Evolutionary conservation across 2,113 vertebrate genomes (phyloP), one percentile per base, ranked within the genome.

Genomic region (Brienomyrus longianalis): DNA sequence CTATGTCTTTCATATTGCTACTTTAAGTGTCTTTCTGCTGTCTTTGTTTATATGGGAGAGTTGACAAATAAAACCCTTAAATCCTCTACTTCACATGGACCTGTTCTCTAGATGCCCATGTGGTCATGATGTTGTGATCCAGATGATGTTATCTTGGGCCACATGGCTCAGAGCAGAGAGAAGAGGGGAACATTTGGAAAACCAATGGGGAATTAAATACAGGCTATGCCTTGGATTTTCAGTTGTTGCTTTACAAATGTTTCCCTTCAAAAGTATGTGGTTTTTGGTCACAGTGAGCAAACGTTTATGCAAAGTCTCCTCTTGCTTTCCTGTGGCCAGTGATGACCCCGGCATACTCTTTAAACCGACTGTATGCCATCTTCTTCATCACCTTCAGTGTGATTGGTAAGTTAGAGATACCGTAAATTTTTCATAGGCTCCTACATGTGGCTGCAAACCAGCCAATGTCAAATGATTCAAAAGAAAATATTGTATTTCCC

Each of bases 301-400:
- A 80, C 15, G 5, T 80, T 80, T 97, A 91, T n/a, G 3, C 88
- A 21, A 77, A 47, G 35, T 19, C 1, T 62, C 35, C 47, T 66
- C 43, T 23, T 39, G 27, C 21, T 88, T 50, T 88, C 45, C 62
- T 59, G 4, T 47, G 11, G 54, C 31, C 92, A 97, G 97, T 97
- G 90, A 97, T 97, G 97, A 93, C 95, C 23, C 96, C 97, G 4
- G 96, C 96, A 0, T 97, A 97, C 91, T 96, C 95, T 7, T 93
- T 91, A 92, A 96, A 96, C 91, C 92, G 96, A 91, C 93, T 93
- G 0, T 97, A 96, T 35, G 95, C 95, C 0, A 9, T 96, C 89
- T 97, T 97, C 94, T 97, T 97, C 93, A 95, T 97, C 45, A 74
- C 95, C 85, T 97, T 97, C 91, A 96, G 95, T 84, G 93, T 96